Evolutionary conservation across 2,797 vertebrate species (phyloP).

Genomic region (Tinamus major): DNA sequence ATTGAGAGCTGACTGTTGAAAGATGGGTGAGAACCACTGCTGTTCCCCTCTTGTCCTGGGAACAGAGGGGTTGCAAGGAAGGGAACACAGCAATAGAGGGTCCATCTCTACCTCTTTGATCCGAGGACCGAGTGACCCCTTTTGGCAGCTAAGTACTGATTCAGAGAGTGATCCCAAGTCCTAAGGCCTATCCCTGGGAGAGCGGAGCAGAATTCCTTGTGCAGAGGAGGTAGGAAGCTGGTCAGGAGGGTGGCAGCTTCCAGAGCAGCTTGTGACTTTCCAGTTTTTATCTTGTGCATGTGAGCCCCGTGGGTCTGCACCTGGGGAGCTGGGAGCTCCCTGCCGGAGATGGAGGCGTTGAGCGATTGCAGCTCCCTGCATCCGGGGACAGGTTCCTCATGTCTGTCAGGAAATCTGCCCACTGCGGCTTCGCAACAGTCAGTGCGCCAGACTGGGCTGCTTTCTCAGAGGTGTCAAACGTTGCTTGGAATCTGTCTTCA

Average conservation of each 20-base stretch:
- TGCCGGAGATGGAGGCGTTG: accelerated
- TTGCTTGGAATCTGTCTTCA: conserved; percentile 32
- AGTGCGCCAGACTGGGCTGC: neutral
- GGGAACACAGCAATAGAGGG: neutral
- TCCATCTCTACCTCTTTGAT: neutral
- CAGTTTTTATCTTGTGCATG: neutral
- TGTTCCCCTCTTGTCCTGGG: neutral
- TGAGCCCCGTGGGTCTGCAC: neutral
- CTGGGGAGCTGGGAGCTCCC: neutral
- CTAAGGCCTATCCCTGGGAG: neutral
- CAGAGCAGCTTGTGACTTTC: neutral
- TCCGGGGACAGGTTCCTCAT: neutral
- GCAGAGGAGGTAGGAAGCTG: neutral
- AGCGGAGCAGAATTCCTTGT: neutral
- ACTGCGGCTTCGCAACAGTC: neutral
- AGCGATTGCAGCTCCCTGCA: neutral
- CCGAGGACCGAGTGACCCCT: neutral
- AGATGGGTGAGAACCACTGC: neutral
- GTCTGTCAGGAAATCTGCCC: neutral
- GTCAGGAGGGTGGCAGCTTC: neutral
- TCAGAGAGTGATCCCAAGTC: neutral
- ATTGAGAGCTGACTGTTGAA: neutral
- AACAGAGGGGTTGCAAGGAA: neutral
- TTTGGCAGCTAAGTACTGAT: neutral
- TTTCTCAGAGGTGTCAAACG: neutral